phyloP scores from a whole-genome alignment of 2,797 vertebrate species.

The Tadarida brasiliensis region DNA sequence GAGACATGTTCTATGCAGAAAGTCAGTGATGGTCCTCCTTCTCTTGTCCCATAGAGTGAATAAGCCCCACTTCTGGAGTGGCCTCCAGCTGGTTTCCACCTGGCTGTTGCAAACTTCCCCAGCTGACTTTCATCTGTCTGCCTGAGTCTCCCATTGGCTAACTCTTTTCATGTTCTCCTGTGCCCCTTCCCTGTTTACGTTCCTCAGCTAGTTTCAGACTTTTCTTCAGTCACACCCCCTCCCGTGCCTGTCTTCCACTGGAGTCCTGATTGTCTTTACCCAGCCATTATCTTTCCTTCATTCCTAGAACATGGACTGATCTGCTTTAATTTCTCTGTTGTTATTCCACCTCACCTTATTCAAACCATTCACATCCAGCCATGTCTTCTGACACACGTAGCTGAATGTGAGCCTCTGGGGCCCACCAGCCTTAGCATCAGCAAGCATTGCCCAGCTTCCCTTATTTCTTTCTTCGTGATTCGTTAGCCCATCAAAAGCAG shows the following conservation, averaged over 20 bases:
- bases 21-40: not conserved
- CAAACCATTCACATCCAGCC: not conserved
- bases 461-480: not conserved
- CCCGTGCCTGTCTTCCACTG: fast-evolving
- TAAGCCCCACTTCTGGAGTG: not conserved
- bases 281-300: not conserved
- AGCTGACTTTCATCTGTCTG: not conserved
- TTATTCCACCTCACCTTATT: not conserved
- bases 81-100: not conserved
- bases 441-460: fast-evolving
- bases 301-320: not conserved
- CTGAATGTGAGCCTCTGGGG: no score
- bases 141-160: not conserved
- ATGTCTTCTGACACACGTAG: not conserved
- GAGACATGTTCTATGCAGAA: not conserved
- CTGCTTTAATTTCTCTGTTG: not conserved
- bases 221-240: not conserved
- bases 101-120: not conserved
- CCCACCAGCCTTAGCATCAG: not conserved
- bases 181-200: not conserved
- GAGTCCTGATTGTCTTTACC: not conserved
- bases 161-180: not conserved
- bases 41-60: not conserved
- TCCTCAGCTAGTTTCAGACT: not conserved
- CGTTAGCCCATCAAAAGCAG: not conserved